These are phyloP conservation scores for Drosophila ezoana DNA, from an alignment of 2,888 invertebrate species.

Conservation along the genomic window DNA sequence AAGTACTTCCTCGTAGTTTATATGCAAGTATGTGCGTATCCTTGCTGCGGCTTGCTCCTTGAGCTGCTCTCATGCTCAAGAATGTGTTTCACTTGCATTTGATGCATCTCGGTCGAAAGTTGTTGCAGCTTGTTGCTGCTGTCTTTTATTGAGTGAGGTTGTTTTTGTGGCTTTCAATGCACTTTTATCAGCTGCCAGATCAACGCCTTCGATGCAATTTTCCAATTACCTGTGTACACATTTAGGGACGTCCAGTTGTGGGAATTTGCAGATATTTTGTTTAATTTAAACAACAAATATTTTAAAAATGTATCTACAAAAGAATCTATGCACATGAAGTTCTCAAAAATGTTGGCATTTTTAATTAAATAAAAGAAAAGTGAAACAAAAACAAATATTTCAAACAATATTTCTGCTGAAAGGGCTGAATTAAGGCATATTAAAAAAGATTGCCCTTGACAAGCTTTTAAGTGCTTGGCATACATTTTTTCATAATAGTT, in stretches of 20 bases:
- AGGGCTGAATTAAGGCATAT: too few relatives aligned
- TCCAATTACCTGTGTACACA: not conserved
- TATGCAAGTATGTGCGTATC: not conserved
- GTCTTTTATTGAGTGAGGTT: slow-evolving; percentile 11
- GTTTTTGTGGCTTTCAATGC: slow-evolving; percentile 1
- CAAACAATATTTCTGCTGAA: not conserved
- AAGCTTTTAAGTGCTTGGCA: not conserved
- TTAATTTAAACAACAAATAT: not conserved
- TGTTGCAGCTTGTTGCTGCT: slow-evolving; percentile 12
- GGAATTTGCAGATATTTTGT: not conserved
- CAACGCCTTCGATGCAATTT: slow-evolving; percentile 29
- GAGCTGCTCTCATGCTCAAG: slow-evolving; percentile 24
- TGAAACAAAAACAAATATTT: not conserved
- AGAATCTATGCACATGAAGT: not conserved
- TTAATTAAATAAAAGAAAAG: not conserved
- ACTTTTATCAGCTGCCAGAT: slow-evolving; percentile 24
- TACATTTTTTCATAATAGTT: not conserved
- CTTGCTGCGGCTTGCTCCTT: slow-evolving; percentile 7
- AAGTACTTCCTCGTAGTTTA: not conserved
- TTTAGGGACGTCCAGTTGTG: not conserved
- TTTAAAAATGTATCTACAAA: not conserved
- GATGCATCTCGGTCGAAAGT: slow-evolving; percentile 12
- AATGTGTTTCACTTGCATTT: slow-evolving; percentile 47
- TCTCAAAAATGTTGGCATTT: not conserved
- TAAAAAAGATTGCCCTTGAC: too few relatives aligned